These are phyloP conservation scores for Odontothrips loti DNA, from an alignment of 2,888 invertebrate genomes.

Conservation along the genomic window DNA sequence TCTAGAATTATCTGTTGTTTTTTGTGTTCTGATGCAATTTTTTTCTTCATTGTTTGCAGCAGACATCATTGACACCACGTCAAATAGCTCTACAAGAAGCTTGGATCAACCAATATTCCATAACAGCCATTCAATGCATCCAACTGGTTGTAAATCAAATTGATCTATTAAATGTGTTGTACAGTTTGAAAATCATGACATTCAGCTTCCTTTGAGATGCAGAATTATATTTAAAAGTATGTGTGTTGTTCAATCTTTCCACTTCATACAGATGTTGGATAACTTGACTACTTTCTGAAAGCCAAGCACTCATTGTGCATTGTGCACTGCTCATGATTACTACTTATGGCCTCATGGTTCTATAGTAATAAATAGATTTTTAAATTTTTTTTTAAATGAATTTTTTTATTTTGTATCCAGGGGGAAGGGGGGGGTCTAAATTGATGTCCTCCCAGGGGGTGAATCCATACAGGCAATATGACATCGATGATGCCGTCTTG, in stretches of 20 bases:
- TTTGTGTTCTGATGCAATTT: background rate
- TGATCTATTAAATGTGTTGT: background rate
- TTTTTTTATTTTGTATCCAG: no score
- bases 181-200: no score
- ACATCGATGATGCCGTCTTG: no score
- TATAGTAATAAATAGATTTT: background rate
- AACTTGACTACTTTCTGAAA: background rate
- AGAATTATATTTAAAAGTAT: no score
- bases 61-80: background rate
- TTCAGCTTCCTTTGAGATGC: no score
- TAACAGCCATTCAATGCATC: background rate
- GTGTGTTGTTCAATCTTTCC: background rate
- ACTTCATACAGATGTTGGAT: no score
- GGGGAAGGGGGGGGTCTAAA: no score
- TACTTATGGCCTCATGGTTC: background rate
- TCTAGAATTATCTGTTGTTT: background rate
- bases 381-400: background rate
- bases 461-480: no score
- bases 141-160: slow-evolving; percentile 1
- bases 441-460: no score
- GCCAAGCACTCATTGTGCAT: background rate
- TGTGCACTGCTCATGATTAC: no score
- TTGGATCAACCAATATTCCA: background rate
- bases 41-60: background rate
- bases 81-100: background rate